phyloP scores from a whole-genome alignment of 2,888 invertebrate genomes.

The Pristionchus arcanus region DNA sequence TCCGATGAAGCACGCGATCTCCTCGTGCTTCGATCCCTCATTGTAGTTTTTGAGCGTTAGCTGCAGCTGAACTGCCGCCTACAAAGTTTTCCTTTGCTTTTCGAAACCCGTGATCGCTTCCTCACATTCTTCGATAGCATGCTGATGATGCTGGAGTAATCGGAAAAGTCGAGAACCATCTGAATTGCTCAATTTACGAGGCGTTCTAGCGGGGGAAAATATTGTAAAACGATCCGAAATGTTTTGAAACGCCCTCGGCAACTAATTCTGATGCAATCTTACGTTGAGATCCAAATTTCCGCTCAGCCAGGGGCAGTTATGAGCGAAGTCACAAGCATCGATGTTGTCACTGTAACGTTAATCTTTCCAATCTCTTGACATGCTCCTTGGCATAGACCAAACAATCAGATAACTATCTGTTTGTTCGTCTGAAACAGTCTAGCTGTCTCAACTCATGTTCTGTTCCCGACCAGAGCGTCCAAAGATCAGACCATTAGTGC shows the following conservation, averaged over 20 bases:
- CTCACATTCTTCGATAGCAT: constrained; percentile 47
- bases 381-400: too few species aligned
- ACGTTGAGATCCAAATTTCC: constrained; percentile 69
- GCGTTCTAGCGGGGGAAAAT: background rate
- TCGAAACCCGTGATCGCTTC: background rate
- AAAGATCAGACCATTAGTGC: background rate
- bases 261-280: background rate
- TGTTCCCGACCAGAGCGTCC: background rate
- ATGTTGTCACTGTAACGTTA: constrained; percentile 65
- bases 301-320: constrained; percentile 73
- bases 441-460: background rate
- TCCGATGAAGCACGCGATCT: constrained; percentile 74
- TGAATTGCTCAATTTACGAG: constrained; percentile 55
- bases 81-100: background rate
- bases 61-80: constrained; percentile 72
- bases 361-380: background rate
- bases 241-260: constrained; percentile 54
- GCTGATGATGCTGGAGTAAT: constrained; percentile 41
- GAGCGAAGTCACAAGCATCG: constrained; percentile 74
- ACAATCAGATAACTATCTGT: too few species aligned
- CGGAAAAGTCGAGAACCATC: constrained; percentile 39
- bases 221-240: constrained; percentile 48
- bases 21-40: constrained; percentile 66
- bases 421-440: too few species aligned
- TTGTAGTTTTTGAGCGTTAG: constrained; percentile 73